Base-by-base conservation (phyloP, 2,888 invertebrate species). In the Monopis laevigella region DNA sequence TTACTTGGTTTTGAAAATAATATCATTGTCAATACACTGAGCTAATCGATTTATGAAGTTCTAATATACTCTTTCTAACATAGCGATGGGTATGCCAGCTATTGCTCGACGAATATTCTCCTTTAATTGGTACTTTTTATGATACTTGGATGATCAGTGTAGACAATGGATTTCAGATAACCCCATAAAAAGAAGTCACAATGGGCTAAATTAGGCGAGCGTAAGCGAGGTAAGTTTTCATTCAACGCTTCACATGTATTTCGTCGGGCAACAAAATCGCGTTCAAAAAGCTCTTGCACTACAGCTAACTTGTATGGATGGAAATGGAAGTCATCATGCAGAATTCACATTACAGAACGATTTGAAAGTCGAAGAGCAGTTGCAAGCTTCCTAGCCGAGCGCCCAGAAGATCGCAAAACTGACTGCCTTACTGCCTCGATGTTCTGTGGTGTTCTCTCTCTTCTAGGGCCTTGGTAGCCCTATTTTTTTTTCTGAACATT, bases 241-340 rank as follows among this genome's bases (percentile, higher is more conserved):
- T 13, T 11, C 11, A 32, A 14, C 32, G 14, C 3, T 32, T 32
- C 32, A 32, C 32, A 32, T 32, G 32, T 3, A 32, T 32, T 32
- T 32, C 10, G 11, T 14, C 32, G 14, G 14, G 14, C 11, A 32
- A 13, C 13, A 5, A 32, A 32, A 14, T 32, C 13, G 12, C 32
- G 13, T 32, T 32, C 32, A 13, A 14, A 14, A 5, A 32, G 16
- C 14, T 32, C 32, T 13, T 32, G 32, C 32, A 32, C 32, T 13
- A 32, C 14, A 13, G 32, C 12, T 10, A 32, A 32, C 16, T 32
- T 32, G 16, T 32, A 12, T 10, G 32, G 32, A 32, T 32, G 32
- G 10, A 32, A 32, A 14, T 32, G 32, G 14, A 32, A 10, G 32
- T 32, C 8, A 3, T 12, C 3, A 32, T 13, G 32, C 8, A 32